phyloP scores from a whole-genome alignment of 2,113 vertebrate species.

The Dicentrarchus labrax region DNA sequence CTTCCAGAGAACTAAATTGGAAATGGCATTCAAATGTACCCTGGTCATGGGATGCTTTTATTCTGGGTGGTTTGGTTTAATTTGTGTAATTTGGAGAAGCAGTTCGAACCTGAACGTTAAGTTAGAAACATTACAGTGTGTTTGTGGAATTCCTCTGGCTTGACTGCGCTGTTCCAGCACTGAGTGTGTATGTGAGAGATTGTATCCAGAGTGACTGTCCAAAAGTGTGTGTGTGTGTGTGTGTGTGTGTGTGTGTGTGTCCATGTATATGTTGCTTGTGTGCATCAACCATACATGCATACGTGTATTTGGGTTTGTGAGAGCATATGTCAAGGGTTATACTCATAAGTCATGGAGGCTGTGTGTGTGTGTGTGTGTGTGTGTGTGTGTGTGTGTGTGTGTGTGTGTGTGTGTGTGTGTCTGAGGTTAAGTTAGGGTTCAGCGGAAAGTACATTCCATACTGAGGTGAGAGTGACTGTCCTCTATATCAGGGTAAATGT shows the following conservation, averaged over 20 bases:
- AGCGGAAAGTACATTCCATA: constrained; percentile 50
- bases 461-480: constrained; percentile 51
- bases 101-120: neutral
- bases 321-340: constrained; percentile 11
- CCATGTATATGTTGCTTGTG: neutral
- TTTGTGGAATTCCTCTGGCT: constrained; percentile 13
- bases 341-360: neutral
- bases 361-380: constrained; percentile 1
- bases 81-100: neutral
- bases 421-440: constrained; percentile 19
- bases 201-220: neutral
- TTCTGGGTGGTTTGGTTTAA: constrained; percentile 1
- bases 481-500: constrained; percentile 31
- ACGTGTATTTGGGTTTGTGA: neutral
- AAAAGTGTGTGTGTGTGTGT: neutral
- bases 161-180: neutral
- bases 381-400: neutral
- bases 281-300: neutral
- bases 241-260: neutral
- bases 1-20: neutral
- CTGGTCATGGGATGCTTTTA: neutral
- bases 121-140: neutral
- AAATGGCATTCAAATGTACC: neutral
- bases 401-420: constrained; percentile 2
- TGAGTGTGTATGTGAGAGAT: too few species aligned